phyloP scores from a whole-genome alignment of 2,888 invertebrate genomes.

The Apamea crenata region DNA sequence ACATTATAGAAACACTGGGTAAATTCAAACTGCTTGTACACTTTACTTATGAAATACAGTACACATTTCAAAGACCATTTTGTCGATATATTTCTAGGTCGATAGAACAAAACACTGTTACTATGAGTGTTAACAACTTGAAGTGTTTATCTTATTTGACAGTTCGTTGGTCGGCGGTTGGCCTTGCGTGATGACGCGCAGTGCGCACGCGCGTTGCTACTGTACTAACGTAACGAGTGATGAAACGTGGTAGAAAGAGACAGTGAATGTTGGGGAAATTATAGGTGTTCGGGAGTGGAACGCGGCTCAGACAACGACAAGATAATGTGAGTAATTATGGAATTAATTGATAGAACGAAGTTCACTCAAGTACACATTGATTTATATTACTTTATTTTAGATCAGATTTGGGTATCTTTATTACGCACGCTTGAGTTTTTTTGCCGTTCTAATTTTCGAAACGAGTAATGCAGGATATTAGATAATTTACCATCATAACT shows the following conservation, averaged over 20 bases:
- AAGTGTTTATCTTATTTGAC: slow-evolving; percentile 59
- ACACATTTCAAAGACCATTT: not conserved
- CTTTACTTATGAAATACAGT: not conserved
- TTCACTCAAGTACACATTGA: not conserved
- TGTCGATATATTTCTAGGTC: not conserved
- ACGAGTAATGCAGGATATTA: not conserved
- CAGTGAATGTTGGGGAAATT: not conserved
- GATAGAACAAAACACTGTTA: slow-evolving; percentile 13
- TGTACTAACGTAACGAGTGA: slow-evolving; percentile 66
- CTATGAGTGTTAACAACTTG: not conserved
- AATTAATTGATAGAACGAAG: not conserved
- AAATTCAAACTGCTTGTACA: not conserved
- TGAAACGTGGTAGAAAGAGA: slow-evolving; percentile 45
- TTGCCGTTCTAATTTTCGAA: not conserved
- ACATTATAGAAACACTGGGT: not conserved
- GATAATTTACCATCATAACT: slow-evolving; percentile 1
- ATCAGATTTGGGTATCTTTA: not conserved
- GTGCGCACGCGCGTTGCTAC: slow-evolving; percentile 67
- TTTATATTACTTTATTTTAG: not conserved
- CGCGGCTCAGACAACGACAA: not conserved
- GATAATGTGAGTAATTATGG: not conserved
- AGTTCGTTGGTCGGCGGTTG: slow-evolving; percentile 37
- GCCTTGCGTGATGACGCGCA: slow-evolving; percentile 58
- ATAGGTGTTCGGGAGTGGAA: slow-evolving; percentile 3
- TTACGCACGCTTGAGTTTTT: not conserved